These are phyloP conservation scores for Eulithis testata DNA, from an alignment of 2,888 invertebrate genomes.

Conservation along the genomic window DNA sequence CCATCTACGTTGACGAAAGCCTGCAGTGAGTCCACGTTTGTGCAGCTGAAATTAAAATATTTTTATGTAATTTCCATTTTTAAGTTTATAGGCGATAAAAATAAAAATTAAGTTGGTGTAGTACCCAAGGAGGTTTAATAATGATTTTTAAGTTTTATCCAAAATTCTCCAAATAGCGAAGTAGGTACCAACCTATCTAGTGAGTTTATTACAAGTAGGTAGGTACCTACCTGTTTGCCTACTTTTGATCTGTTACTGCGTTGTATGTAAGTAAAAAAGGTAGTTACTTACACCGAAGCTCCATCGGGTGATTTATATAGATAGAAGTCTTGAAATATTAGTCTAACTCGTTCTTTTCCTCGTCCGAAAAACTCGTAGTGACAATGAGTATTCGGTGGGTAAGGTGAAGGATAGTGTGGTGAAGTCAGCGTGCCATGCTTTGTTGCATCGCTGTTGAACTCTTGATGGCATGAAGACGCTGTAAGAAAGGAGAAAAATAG, in stretches of 20 bases:
- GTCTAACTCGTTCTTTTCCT: slow-evolving; percentile 93
- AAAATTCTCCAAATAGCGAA: no score
- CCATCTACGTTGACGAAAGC: slow-evolving; percentile 93
- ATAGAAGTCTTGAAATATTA: slow-evolving; percentile 93
- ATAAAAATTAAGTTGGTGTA: no score
- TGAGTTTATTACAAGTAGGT: no score
- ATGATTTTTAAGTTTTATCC: no score
- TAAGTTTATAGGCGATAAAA: no score
- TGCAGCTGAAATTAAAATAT: slow-evolving; percentile 85
- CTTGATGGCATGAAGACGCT: slow-evolving; percentile 91
- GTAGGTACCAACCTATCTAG: no score
- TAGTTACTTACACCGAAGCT: slow-evolving; percentile 85
- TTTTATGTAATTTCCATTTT: background rate
- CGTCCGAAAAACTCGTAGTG: slow-evolving; percentile 95
- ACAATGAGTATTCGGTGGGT: slow-evolving; percentile 92
- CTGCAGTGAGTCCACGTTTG: slow-evolving; percentile 90
- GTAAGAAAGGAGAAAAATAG: slow-evolving; percentile 46
- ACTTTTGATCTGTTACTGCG: no score
- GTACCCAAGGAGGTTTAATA: no score
- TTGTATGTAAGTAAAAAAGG: no score
- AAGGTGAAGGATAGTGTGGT: slow-evolving; percentile 93
- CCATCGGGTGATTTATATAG: slow-evolving; percentile 87
- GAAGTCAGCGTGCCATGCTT: slow-evolving; percentile 94
- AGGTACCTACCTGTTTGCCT: no score
- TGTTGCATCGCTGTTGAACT: slow-evolving; percentile 90